These are phyloP conservation scores for Gymnoscopelus microlampas DNA, from an alignment of 2,797 vertebrate species.

Conservation along the genomic window DNA sequence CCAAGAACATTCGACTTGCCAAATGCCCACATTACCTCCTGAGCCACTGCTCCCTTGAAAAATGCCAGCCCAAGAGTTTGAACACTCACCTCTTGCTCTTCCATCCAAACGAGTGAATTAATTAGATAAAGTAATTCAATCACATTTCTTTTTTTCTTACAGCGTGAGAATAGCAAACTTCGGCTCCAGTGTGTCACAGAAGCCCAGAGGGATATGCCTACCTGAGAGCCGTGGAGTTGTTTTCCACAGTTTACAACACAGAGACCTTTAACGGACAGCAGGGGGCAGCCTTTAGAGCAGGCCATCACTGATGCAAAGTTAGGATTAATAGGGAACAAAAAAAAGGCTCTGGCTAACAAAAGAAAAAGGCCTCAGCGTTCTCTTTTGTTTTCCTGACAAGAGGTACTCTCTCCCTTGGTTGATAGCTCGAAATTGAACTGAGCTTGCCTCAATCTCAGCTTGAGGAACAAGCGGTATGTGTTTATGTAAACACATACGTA, in stretches of 20 bases:
- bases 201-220: not conserved
- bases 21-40: too few relatives aligned
- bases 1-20: too few relatives aligned
- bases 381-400: constrained; percentile 5
- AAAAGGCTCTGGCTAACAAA: not conserved
- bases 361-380: not conserved
- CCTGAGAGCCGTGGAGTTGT: constrained; percentile 16
- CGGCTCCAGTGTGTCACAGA: too few relatives aligned
- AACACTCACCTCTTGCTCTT: too few relatives aligned
- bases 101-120: too few relatives aligned
- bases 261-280: constrained; percentile 62
- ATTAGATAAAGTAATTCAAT: too few relatives aligned
- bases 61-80: too few relatives aligned
- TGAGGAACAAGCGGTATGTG: constrained; percentile 14
- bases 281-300: constrained; percentile 68
- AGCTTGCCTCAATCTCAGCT: constrained; percentile 14
- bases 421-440: constrained; percentile 13
- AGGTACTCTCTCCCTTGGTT: not conserved
- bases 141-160: too few relatives aligned
- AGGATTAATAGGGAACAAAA: not conserved
- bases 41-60: too few relatives aligned
- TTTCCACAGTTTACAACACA: constrained; percentile 37
- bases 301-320: constrained; percentile 25
- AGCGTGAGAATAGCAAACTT: too few relatives aligned
- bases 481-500: constrained; percentile 34